Evolutionary conservation across 2,113 vertebrate genomes (phyloP), one percentile per base, ranked within the genome.

Genomic region (Aviceda subcristata): DNA sequence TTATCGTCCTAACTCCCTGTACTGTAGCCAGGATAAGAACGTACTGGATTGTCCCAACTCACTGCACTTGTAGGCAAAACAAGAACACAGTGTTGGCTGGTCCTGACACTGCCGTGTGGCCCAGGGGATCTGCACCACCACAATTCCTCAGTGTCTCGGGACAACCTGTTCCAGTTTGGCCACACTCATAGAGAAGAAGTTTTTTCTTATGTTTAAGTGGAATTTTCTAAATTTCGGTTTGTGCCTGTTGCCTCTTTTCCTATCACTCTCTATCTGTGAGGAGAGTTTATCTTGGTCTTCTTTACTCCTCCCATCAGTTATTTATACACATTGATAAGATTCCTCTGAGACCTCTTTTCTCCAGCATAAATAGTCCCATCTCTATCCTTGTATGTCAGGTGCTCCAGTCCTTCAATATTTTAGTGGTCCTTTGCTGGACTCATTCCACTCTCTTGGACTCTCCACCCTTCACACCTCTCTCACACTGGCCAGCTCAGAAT

Each of bases 111-210:
- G 26, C 51, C 27, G 6, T 16, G 51, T 53, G 26, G 26, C 26
- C 51, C 51, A 29, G 51, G 51, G 51, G 9, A 9, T 53, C 51
- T 53, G 51, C 51, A 53, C 51, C 51, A 53, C 26, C 26, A 53
- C 26, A 16, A 16, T 15, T 53, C 27, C 17, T 69, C 12, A 56
- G 10, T 5, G 12, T 59, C 27, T 73, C 0, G 0, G 23, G n/a
- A 36, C 23, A 82, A 24, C 5, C 9, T 68, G 19, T 63, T 67
- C n/a, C 24, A 27, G 6, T 67, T 83, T 55, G 59, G 9, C 11
- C 43, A 75, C 18, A 59, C 3, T 27, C 17, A 50, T 1, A 39
- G 19, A 64, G 6, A 50, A 51, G 3, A 69, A 9, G 1, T 0
- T 39, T 53, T 76, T 53, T 36, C 23, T 68, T 56, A 38, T 14